Conservation (phyloP, 2,113 vertebrate genomes). For the Cynocephalus volans region DNA sequence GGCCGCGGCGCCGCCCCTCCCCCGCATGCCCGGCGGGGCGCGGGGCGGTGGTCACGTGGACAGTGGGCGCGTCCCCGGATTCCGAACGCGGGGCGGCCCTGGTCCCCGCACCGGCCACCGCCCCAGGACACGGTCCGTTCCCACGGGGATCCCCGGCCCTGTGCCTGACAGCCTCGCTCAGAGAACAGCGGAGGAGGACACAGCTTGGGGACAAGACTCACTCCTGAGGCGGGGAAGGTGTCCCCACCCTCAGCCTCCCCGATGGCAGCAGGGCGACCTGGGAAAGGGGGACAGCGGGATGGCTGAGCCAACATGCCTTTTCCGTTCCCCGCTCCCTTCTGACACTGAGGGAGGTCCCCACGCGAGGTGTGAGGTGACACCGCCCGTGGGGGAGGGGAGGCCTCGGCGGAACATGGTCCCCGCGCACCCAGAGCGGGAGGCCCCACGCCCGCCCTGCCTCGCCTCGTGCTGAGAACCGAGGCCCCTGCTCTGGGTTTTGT, state of each 20-base stretch:
- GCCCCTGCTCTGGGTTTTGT: neutral
- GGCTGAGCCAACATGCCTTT: no score
- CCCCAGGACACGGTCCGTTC: neutral
- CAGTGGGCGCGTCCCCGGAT: no score
- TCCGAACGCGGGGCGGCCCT: no score
- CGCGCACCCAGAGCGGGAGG: neutral
- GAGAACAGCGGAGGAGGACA: neutral
- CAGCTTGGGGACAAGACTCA: neutral
- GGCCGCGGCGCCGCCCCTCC: no score
- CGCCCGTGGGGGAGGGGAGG: neutral
- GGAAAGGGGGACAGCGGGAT: neutral
- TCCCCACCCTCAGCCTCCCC: rapidly evolving
- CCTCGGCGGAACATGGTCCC: no score
- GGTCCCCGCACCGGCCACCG: no score
- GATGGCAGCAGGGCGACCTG: neutral
- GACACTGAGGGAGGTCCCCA: neutral
- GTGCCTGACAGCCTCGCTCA: neutral
- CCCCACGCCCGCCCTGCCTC: neutral
- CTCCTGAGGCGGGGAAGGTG: neutral
- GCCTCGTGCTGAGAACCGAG: neutral
- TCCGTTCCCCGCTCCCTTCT: no score
- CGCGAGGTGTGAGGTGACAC: neutral
- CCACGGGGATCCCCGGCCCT: neutral
- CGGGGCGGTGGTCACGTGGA: no score
- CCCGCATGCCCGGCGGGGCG: no score